These are phyloP conservation scores for Danio choprae DNA, from an alignment of 2,797 vertebrate genomes.

Conservation along the genomic window DNA sequence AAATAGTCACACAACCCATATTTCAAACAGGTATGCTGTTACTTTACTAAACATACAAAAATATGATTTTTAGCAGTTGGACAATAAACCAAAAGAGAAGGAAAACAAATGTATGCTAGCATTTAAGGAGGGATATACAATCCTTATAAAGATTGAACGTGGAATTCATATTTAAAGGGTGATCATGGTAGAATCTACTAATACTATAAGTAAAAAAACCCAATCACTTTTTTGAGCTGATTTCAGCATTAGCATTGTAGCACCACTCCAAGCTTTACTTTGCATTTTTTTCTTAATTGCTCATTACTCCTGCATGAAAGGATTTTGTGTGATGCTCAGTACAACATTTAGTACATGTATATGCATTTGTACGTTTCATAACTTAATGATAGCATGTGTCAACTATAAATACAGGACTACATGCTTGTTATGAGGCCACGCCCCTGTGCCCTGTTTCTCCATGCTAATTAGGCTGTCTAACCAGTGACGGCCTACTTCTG, in stretches of 20 bases:
- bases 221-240: not conserved
- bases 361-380: constrained; percentile 3
- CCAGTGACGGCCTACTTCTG: constrained; percentile 55
- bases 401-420: constrained; percentile 2
- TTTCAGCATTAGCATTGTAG: not conserved
- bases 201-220: not conserved
- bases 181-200: too few species aligned
- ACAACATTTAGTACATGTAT: not conserved
- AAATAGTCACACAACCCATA: too few species aligned
- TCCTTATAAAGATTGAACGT: too few species aligned
- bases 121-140: not conserved
- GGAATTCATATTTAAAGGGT: too few species aligned
- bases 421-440: constrained; percentile 30
- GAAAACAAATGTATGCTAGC: not conserved
- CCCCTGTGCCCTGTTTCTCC: constrained; percentile 51
- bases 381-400: constrained; percentile 10
- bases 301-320: not conserved
- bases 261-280: not conserved
- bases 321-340: not conserved
- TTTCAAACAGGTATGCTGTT: too few species aligned
- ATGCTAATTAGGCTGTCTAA: constrained; percentile 54
- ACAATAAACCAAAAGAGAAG: not conserved
- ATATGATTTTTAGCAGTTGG: too few species aligned
- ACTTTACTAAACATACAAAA: too few species aligned
- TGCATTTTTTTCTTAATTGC: not conserved